These are phyloP conservation scores for Oreortyx pictus DNA, from an alignment of 2,797 vertebrate genomes.

Conservation along the genomic window DNA sequence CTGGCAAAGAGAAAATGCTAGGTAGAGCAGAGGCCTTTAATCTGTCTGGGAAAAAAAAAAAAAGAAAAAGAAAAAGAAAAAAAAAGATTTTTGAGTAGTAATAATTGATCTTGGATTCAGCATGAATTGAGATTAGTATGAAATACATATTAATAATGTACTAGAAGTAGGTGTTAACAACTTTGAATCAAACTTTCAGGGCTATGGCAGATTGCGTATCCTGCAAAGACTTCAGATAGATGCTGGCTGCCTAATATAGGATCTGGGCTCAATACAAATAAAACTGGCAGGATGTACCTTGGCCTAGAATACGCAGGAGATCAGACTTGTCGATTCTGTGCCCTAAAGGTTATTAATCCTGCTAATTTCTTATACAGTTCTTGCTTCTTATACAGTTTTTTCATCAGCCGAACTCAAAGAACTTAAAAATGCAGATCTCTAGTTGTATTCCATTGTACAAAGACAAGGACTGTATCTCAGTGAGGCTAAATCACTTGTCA, in stretches of 20 bases:
- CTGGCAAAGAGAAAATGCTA: slow-evolving; percentile 76
- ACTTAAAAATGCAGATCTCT: slow-evolving; percentile 5
- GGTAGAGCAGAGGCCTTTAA: slow-evolving; percentile 53
- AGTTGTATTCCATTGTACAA: background rate
- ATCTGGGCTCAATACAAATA: background rate
- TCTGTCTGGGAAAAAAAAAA: background rate
- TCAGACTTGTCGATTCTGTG: background rate
- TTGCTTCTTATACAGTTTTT: background rate
- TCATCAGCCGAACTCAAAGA: background rate
- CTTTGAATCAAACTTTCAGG: slow-evolving; percentile 8
- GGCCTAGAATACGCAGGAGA: background rate
- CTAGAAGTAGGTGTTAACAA: slow-evolving; percentile 17
- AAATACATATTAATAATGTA: slow-evolving; percentile 1
- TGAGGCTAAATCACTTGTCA: background rate
- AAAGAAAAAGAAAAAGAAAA: background rate
- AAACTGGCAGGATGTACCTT: background rate
- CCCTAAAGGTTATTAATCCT: background rate
- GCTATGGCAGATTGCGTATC: background rate
- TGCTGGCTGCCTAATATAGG: background rate
- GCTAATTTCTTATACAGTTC: too few species aligned
- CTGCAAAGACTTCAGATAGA: background rate
- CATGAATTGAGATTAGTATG: slow-evolving; percentile 17
- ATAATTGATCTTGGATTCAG: slow-evolving; percentile 35
- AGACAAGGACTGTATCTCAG: background rate
- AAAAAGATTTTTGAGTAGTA: slow-evolving; percentile 18